Evolutionary conservation across 1,140 invertebrate genomes (phyloP).

Genomic region (Batillaria attramentaria): DNA sequence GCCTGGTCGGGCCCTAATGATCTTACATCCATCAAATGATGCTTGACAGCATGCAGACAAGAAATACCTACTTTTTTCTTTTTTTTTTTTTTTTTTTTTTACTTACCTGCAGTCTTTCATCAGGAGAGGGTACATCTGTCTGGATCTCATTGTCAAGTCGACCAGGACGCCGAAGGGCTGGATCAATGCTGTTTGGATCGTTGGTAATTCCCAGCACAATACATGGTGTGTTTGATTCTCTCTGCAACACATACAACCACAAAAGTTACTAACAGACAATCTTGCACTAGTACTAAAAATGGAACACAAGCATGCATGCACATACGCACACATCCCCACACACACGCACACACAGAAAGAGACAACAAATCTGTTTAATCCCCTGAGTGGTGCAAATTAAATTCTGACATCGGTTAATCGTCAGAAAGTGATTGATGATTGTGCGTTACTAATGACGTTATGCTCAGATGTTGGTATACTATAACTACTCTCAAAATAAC

Average conservation of each 20-base stretch:
- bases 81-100: not conserved
- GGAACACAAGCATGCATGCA: no score
- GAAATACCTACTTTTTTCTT: not conserved
- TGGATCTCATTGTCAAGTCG: conserved; percentile 71
- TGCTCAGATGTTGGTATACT: no score
- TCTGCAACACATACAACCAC: conserved; percentile 34
- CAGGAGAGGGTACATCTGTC: not conserved
- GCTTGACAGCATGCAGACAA: not conserved
- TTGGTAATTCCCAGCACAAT: conserved; percentile 63
- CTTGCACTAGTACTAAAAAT: no score
- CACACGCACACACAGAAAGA: no score
- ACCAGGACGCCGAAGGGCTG: conserved; percentile 61
- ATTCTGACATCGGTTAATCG: no score
- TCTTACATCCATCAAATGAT: not conserved
- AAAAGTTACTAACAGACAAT: no score
- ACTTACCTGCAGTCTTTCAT: not conserved
- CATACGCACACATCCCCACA: no score
- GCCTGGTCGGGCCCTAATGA: not conserved
- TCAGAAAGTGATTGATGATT: no score
- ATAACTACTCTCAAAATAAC: no score
- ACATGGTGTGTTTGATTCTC: conserved; percentile 11
- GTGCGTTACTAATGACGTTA: no score
- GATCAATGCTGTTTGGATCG: conserved; percentile 61
- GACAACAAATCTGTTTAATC: no score
- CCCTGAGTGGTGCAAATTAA: no score